Base-by-base conservation (phyloP, 2,888 invertebrate species). In the Pollenia angustigena region DNA sequence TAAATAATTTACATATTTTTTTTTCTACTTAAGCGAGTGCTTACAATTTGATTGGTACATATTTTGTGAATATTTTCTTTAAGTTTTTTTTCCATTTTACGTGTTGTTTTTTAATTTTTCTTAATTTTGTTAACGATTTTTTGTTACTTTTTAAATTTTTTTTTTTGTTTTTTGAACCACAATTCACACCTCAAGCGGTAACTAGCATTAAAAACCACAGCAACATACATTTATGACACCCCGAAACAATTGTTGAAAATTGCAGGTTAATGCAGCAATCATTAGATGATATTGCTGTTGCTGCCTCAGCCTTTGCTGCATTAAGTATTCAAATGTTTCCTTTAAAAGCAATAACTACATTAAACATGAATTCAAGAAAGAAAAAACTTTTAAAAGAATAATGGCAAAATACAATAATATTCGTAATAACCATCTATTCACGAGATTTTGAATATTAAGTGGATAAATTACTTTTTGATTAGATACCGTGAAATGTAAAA, bases 221-320 rank as follows among this genome's bases (percentile, higher is more conserved):
- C 78, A 75, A 66, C 83, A 83, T 68, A 83, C 82, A 75, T 83
- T 86, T 86, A 83, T 86, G 80, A 86, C 86, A 86, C 86, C 80
- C 86, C 80, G 75, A 83, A 86, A 83, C 75, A 76, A 80, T 83
- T 86, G 75, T 80, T 72, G 64, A 76, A 86, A 86, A 86, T 86
- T 86, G 83, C 83, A 83, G 82, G 86, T 80, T 80, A 86, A 86
- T 86, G 75, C 83, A 52, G 72, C 81, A 71, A 72, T 80, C 71
- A 80, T 83, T 83, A 83, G 58, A 2, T 74, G 58, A 16, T 62
- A 68, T 42, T 58, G 64, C 18, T 50, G 50, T 18, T 50, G 14
- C 12, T 40, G 42, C 68, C 32, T 32, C 32, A 32, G 32, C 32
- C 32, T 32, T 32, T 60, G 82, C 83, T 46, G 56, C 78, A 64